Base-by-base conservation (phyloP, 2,888 invertebrate genomes). In the Torymus aiolomorphi region DNA sequence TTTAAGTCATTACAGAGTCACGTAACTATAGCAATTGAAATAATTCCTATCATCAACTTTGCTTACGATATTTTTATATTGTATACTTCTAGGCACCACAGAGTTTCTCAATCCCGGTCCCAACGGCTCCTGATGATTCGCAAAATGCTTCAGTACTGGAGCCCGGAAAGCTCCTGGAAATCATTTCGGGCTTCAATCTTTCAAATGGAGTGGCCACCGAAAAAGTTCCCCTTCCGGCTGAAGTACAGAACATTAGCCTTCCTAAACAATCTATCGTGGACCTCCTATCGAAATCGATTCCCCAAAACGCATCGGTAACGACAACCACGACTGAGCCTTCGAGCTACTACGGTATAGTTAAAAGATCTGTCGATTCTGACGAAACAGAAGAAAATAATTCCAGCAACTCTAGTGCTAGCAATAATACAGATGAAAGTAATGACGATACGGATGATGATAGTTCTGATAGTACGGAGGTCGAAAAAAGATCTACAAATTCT, bases 111-210 rank as follows among this genome's bases (percentile, higher is more conserved):
- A 69, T 66, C 31, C 18, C 59, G 24, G 61, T 51, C 24, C 13
- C 69, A 12, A 4, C 69, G 51, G 12, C 57, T 63, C 14, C 62
- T 2, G 1, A 16, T 11, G 24, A 5, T 72, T 1, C 65, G 56
- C 11, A 76, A 76, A 76, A 80, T 49, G 56, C 24, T 76, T 61
- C 80, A 20, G 56, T 80, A 66, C 62, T 80, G 69, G 77, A 72
- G 51, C 80, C 80, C 62, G 73, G 77, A 31, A 72, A 76, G 59
- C 80, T 80, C 59, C 62, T 84, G 11, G 83, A 83, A 80, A 82
- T 84, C 18, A 65, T 82, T 81, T 83, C 83, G 76, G 84, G 82
- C 56, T 83, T 80, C 63, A 81, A 83, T 54, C 80, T 87, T 16
- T 82, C 84, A 18, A 69, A 83, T 65, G 84, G 85, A 1, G 63